Conservation (phyloP, 2,888 invertebrate genomes). For the Eurytoma adleriae region DNA sequence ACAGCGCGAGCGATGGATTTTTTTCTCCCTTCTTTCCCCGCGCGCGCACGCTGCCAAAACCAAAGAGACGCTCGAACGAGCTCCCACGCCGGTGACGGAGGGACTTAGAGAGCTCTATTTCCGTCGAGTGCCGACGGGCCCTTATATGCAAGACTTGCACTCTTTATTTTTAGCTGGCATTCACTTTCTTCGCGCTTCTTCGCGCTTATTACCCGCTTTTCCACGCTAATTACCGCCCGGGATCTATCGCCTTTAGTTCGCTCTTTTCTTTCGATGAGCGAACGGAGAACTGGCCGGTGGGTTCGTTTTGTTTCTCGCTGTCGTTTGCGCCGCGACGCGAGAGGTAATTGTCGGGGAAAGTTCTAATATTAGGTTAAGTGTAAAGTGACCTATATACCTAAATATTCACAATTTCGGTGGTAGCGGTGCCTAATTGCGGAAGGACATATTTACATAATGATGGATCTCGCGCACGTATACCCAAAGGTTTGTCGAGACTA, state of each 20-base stretch:
- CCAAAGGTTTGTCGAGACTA: too few species aligned
- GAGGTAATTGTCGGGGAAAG: too few species aligned
- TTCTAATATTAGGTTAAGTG: too few species aligned
- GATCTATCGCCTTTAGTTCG: background rate
- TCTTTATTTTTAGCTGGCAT: conserved; percentile 14
- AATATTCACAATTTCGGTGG: too few species aligned
- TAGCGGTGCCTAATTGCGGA: too few species aligned
- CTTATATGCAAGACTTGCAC: background rate
- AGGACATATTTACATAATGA: too few species aligned
- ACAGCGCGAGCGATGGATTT: background rate
- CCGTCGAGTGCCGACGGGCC: background rate
- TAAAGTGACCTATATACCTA: too few species aligned
- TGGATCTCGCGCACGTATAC: too few species aligned
- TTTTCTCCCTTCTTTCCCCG: background rate
- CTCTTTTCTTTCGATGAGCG: background rate
- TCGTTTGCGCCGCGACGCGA: too few species aligned
- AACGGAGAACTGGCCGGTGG: too few species aligned
- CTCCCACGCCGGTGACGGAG: background rate
- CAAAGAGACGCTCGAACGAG: background rate
- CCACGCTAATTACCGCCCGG: background rate
- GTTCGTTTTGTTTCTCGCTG: too few species aligned
- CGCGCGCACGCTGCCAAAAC: background rate
- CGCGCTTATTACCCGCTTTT: background rate
- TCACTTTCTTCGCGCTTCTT: background rate
- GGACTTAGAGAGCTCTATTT: conserved; percentile 21